phyloP scores from a whole-genome alignment of 2,113 vertebrate species.

The Condylura cristata region DNA sequence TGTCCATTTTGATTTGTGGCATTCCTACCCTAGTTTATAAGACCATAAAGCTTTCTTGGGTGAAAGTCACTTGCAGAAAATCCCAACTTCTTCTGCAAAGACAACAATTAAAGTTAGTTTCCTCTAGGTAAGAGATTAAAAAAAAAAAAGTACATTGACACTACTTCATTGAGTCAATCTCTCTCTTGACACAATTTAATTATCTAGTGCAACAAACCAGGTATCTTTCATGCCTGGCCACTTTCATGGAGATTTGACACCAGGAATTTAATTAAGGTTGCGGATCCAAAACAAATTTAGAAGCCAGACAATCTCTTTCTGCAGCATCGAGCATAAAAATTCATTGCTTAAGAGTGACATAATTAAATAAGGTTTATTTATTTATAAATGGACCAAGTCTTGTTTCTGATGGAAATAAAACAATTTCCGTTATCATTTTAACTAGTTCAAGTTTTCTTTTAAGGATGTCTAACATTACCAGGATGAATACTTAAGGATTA shows the following conservation, averaged over 20 bases:
- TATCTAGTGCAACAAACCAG: slow-evolving; percentile 82
- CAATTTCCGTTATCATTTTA: slow-evolving; percentile 80
- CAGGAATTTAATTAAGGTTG: slow-evolving; percentile 89
- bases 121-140: neutral
- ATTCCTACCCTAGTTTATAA: neutral
- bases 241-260: slow-evolving; percentile 85
- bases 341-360: slow-evolving; percentile 82
- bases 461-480: slow-evolving; percentile 64
- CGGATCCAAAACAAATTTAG: slow-evolving; percentile 74
- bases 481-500: neutral
- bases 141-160: neutral
- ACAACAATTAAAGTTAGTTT: neutral
- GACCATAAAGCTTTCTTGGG: neutral
- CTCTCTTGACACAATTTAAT: slow-evolving; percentile 76
- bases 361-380: slow-evolving; percentile 89
- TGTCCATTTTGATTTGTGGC: neutral
- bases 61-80: neutral
- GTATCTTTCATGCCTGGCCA: slow-evolving; percentile 80
- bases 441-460: slow-evolving; percentile 63
- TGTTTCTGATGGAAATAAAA: slow-evolving; percentile 82
- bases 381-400: slow-evolving; percentile 85
- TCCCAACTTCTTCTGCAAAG: neutral
- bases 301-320: slow-evolving; percentile 75
- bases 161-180: neutral
- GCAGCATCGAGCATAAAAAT: slow-evolving; percentile 77